Evolutionary conservation across 2,113 vertebrate species (phyloP), one percentile per base, ranked within the genome.

Genomic region (Myrmecobius fasciatus): DNA sequence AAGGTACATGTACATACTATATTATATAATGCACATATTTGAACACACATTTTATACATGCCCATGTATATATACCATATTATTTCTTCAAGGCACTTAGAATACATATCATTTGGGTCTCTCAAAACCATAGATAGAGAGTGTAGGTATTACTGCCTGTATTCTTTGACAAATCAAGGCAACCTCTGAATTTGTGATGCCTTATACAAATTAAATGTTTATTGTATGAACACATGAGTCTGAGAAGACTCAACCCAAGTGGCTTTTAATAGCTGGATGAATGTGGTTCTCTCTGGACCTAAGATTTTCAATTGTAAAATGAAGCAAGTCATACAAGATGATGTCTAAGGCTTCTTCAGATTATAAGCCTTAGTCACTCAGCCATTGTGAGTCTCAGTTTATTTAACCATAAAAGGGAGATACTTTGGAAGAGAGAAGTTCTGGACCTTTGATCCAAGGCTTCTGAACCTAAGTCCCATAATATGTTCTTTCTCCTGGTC

Each of bases 401-500:
- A 83, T 22, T 43, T 20, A 83, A 43, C 6, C 43, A 20, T 43
- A 24, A 22, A 22, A 83, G 22, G 5, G 17, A 20, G 14, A 36
- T 12, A 14, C 25, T 56, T n/a, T n/a, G n/a, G 31, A 54, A 24
- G 52, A 24, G 10, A 8, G 12, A 83, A 22, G 17, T 2, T 25
- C 4, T 7, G 3, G 47, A 51, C 10, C 52, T 67, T 25, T 14
- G 90, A 17, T 17, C n/a, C 12, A 1, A 17, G 43, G 25, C 10
- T 53, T 47, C 36, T 54, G 48, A 48, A 0, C 6, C 49, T 4
- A 10, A 22, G 8, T 22, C 0, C 4, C 28, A 8, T 11, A 0
- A 0, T 6, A 12, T 0, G 2, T 95, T 43, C 22, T n/a, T 52
- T 75, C 53, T 14, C 31, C 2, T 2, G 8, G 89, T 25, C 28